phyloP scores from a whole-genome alignment of 2,113 vertebrate genomes.

The Raja brachyura region DNA sequence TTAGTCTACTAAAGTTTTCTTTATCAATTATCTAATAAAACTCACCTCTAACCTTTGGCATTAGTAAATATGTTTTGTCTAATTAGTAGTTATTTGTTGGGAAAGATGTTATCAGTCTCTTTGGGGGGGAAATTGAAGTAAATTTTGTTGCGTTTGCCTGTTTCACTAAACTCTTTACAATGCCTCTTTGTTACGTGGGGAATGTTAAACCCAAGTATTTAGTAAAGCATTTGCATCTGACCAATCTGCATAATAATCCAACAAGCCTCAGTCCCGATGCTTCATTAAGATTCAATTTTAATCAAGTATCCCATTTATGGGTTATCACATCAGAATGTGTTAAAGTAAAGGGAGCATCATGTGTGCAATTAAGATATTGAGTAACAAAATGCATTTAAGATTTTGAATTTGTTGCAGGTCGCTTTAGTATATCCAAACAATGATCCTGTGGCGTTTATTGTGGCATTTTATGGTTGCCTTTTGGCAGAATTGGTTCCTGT shows the following conservation, averaged over 20 bases:
- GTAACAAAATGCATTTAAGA: too few relatives aligned
- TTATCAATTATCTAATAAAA: too few relatives aligned
- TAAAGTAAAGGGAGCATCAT: background rate
- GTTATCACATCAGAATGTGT: background rate
- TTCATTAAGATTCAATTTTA: background rate
- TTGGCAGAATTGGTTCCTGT: conserved; percentile 88
- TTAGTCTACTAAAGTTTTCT: background rate
- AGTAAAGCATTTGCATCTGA: background rate
- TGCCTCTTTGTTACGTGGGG: background rate
- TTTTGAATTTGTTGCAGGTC: conserved; percentile 59
- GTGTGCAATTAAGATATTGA: background rate
- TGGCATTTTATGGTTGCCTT: conserved; percentile 92
- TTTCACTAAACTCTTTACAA: background rate
- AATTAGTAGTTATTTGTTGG: background rate
- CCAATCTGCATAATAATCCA: background rate
- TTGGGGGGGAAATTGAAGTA: background rate
- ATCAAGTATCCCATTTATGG: background rate
- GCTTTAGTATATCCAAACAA: conserved; percentile 93
- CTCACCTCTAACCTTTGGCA: background rate
- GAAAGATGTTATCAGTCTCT: background rate
- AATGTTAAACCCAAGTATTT: background rate
- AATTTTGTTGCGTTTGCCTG: background rate
- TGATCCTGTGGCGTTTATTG: conserved; percentile 93
- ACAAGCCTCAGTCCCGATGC: background rate
- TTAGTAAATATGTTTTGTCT: background rate